Percentiles rank a stretch among this genome's conserved stretches.
Conservation (phyloP, 1,140 invertebrate species). For the Macrobrachium nipponense region DNA sequence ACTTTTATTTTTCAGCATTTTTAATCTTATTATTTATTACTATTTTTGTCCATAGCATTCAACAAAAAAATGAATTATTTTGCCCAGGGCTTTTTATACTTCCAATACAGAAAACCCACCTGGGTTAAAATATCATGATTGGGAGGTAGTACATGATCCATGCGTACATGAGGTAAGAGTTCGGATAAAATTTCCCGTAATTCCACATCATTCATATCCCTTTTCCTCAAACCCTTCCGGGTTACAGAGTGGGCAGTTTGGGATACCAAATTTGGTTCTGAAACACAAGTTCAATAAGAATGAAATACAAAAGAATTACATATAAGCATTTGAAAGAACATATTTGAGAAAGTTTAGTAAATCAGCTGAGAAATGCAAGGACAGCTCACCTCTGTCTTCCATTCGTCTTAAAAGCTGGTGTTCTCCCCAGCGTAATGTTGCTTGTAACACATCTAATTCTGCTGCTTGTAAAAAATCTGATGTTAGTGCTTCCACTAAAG, state of each 20-base stretch:
- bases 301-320: background rate
- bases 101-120: slow-evolving; percentile 46
- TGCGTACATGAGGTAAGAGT: slow-evolving; percentile 83
- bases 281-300: background rate
- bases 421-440: slow-evolving; percentile 92
- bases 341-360: background rate
- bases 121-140: slow-evolving; percentile 84
- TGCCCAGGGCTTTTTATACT: too few relatives aligned
- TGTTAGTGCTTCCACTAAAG: slow-evolving; percentile 83
- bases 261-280: slow-evolving; percentile 90
- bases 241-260: slow-evolving; percentile 92
- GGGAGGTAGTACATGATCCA: slow-evolving; percentile 89
- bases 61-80: too few relatives aligned
- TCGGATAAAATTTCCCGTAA: slow-evolving; percentile 87
- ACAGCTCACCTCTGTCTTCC: slow-evolving; percentile 79
- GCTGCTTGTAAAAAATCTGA: slow-evolving; percentile 93
- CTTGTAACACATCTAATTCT: slow-evolving; percentile 88
- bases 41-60: too few relatives aligned
- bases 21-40: too few relatives aligned
- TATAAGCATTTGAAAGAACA: slow-evolving; percentile 11
- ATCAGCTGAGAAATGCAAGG: too few relatives aligned
- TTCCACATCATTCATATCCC: slow-evolving; percentile 84
- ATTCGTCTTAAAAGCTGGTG: slow-evolving; percentile 83
- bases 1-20: too few relatives aligned
- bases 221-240: slow-evolving; percentile 73